Base-by-base conservation (phyloP, 2,797 vertebrate genomes). In the Epinephelus coioides region DNA sequence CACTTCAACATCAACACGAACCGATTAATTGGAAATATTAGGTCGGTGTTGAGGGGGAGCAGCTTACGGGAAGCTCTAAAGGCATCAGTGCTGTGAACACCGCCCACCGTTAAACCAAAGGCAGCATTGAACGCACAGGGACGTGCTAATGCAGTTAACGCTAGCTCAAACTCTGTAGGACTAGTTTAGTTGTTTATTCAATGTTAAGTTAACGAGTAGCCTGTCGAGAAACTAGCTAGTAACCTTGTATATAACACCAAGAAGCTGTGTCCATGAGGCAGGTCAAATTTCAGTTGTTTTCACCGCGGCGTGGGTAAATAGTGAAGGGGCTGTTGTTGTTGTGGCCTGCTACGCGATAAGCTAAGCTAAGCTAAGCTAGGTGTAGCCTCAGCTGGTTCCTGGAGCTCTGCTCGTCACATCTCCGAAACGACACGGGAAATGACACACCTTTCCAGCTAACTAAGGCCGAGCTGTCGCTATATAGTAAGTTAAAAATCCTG, bases 331-430 rank as follows among this genome's bases (percentile, higher is more conserved):
- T 69, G 78, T 53, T 69, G 60, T 68, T 80, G 73, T 73, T 77
- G 78, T 80, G 89, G 90, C 89, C 88, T 88, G 76, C 89, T 84
- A 69, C 60, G 15, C 66, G 55, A 0, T 84, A 87, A 83, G 77
- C 5, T 72, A 78, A 34, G 83, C 5, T 72, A 78, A 34, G 83
- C 78, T 53, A 30, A 64, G 49, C 38, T 81, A 85, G 85, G 82
- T 9, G 34, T 75, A 68, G 75, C 78, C 34, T 65, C 80, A 11
- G 66, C 78, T 79, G 78, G 56, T 54, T 73, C 50, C 78, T 27
- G 85, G 69, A 84, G 67, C 62, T 73, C 17, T 12, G 1, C 50
- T 59, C 49, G n/a, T 76, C 60, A 44, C 62, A 43, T 57, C 51
- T 34, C 43, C 14, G 7, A 13, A 55, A 83, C 60, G 10, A 68